These are phyloP conservation scores for Lagopus muta DNA, from an alignment of 2,113 vertebrate genomes.

Conservation along the genomic window DNA sequence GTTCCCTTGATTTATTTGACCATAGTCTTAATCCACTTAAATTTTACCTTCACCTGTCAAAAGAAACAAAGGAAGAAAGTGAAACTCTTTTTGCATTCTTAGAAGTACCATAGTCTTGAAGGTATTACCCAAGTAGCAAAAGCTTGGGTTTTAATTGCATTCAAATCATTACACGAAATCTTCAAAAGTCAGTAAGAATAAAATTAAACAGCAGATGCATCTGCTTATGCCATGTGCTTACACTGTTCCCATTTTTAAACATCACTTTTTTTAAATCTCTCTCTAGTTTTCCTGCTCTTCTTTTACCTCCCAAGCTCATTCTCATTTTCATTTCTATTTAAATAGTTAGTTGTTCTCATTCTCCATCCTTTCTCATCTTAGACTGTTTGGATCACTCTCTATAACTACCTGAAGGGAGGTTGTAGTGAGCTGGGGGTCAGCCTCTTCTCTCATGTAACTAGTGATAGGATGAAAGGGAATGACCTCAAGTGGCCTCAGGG, in stretches of 20 bases:
- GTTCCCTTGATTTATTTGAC: neutral
- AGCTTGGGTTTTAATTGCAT: neutral
- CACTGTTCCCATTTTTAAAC: neutral
- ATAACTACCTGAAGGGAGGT: too few species aligned
- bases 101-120: neutral
- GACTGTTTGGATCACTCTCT: neutral
- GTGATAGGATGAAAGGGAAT: too few species aligned
- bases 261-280: neutral
- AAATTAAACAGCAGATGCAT: neutral
- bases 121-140: neutral
- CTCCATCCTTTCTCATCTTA: neutral
- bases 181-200: neutral
- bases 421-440: too few species aligned
- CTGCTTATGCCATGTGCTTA: neutral
- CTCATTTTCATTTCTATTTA: neutral
- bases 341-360: neutral
- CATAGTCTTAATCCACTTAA: neutral
- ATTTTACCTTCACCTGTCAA: neutral
- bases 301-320: neutral
- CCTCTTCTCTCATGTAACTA: too few species aligned
- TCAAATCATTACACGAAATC: neutral
- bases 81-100: neutral
- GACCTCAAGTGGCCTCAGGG: too few species aligned
- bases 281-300: neutral
- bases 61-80: neutral